Conservation (phyloP, 64 coral and sea anemone species). For the Cladopsammia gracilis region DNA sequence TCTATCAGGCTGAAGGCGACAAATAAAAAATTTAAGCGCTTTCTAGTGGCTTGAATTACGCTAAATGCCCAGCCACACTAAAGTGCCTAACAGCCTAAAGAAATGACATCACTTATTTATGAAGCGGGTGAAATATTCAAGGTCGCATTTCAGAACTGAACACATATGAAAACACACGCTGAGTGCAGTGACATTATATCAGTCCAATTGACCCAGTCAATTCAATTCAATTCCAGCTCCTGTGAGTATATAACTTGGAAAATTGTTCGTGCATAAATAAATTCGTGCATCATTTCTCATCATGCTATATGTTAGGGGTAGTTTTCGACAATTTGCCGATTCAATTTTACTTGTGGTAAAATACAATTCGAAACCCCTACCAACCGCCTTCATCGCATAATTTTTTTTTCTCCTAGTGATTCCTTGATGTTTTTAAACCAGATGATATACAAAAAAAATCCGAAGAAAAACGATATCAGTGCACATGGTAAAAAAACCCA, state of each 20-base stretch:
- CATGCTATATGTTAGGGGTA: too few species aligned
- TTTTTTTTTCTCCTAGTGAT: background rate
- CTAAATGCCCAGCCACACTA: background rate
- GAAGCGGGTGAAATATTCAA: background rate
- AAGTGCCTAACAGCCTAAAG: conserved; percentile 20
- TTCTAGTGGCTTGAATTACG: conserved; percentile 23
- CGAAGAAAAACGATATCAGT: background rate
- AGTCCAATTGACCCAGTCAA: too few species aligned
- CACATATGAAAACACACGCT: background rate
- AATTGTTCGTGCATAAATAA: too few species aligned
- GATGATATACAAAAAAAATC: too few species aligned
- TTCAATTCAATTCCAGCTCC: too few species aligned
- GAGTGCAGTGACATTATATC: too few species aligned
- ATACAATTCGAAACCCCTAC: background rate
- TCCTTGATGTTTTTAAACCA: background rate
- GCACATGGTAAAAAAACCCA: background rate
- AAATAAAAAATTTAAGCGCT: background rate
- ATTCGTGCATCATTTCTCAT: too few species aligned
- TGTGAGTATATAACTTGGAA: too few species aligned
- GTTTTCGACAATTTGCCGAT: too few species aligned
- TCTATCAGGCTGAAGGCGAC: background rate
- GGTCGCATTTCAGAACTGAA: background rate
- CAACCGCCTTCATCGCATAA: background rate
- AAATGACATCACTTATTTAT: conserved; percentile 18
- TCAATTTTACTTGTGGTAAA: background rate